A percentile compares a stretch with the other conserved stretches of the same genome.
Conservation (phyloP, 2,888 invertebrate species). For the Anagyrus pseudococci region DNA sequence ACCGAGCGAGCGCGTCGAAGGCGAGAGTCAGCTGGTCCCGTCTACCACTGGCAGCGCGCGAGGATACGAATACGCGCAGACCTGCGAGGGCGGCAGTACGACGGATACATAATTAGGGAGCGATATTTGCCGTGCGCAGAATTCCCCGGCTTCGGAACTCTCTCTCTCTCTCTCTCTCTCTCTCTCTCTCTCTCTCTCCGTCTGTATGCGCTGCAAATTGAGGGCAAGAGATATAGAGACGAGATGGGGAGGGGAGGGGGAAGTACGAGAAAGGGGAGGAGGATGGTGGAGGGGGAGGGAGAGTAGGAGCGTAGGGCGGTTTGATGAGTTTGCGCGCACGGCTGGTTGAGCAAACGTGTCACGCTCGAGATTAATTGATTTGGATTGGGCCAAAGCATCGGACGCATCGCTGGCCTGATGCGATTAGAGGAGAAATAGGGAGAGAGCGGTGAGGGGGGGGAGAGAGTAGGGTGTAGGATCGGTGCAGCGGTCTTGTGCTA, state of each 20-base stretch:
- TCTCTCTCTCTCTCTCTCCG: no score
- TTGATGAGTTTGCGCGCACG: constrained; percentile 38
- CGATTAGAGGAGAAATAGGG: constrained; percentile 36
- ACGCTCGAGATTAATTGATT: constrained; percentile 42
- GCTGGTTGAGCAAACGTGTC: constrained; percentile 40
- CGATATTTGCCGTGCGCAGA: constrained; percentile 32
- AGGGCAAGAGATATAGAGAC: neutral
- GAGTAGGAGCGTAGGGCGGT: constrained; percentile 2
- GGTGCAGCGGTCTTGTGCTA: neutral
- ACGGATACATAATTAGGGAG: constrained; percentile 36
- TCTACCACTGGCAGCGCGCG: neutral
- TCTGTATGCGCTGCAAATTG: no score
- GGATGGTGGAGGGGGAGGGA: neutral
- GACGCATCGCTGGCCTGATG: constrained; percentile 37
- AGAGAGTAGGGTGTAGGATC: neutral
- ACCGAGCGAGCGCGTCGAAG: no score
- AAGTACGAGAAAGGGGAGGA: neutral
- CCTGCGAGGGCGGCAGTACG: neutral
- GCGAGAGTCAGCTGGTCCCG: constrained; percentile 23
- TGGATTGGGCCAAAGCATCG: constrained; percentile 36
- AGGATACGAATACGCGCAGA: neutral
- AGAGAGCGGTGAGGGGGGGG: no score
- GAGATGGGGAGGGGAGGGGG: neutral
- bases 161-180: no score
- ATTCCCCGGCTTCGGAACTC: constrained; percentile 7